Evolutionary conservation across 2,797 vertebrate species (phyloP), one percentile per base, ranked within the genome.

Genomic region (Pelodytes ibericus): DNA sequence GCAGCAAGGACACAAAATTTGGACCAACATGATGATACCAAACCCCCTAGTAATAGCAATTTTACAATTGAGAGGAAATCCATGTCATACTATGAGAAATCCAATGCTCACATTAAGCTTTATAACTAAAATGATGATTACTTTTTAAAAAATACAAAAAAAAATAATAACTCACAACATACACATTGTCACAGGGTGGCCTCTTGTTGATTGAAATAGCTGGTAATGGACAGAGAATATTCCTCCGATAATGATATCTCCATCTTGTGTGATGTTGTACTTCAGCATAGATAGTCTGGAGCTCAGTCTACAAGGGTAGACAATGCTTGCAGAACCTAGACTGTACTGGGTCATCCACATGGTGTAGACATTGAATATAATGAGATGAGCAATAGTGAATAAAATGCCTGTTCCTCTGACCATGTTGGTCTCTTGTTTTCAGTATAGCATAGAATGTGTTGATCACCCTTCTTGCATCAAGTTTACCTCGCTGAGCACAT

Each of bases 171-270:
- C 44, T 47, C 44, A 47, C 44, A 47, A 47, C 44, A 11, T 47
- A 47, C 44, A 47, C 44, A 47, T 1, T 47, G 44, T 15, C 44
- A 47, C 4, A 1, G 1, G 11, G 44, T n/a, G 44, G 11, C 2
- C 44, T 4, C 16, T 47, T 2, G 4, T 47, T 47, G 6, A 47
- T 1, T 7, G 7, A 39, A 39, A 39, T 7, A 47, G 11, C 11
- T 47, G 44, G 11, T 16, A 30, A 27, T 61, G 58, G 3, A 61
- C 58, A 61, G 13, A 18, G 58, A 61, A 61, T n/a, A 61, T 61
- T 16, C 58, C 58, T 61, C 58, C 58, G 4, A 61, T 30, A 3
- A 61, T 61, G 58, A 61, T 22, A 22, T 61, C 58, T 61, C 58
- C 58, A 61, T 31, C 58, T 31, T 61, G 58, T 18, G 16, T 11